A percentile compares a stretch with the other conserved stretches of the same genome.
These are phyloP conservation scores for Toxostoma redivivum DNA, from an alignment of 2,113 vertebrate species.

Conservation along the genomic window DNA sequence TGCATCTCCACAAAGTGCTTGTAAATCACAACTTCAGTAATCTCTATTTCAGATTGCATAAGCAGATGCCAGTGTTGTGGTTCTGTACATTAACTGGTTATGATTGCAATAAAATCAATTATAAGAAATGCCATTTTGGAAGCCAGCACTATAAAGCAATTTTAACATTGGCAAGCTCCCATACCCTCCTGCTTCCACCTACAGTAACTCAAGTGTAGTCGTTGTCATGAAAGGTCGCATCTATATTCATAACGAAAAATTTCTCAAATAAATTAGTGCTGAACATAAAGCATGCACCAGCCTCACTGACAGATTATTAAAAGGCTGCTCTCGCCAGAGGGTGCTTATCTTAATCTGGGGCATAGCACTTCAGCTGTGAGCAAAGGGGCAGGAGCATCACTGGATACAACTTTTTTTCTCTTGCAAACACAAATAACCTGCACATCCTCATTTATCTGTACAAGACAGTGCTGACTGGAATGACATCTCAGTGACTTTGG, in stretches of 20 bases:
- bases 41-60: slow-evolving; percentile 55
- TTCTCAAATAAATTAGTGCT: slow-evolving; percentile 46
- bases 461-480: background rate
- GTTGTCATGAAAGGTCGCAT: slow-evolving; percentile 62
- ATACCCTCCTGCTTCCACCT: slow-evolving; percentile 29
- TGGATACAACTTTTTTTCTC: background rate
- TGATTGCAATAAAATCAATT: slow-evolving; percentile 67
- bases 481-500: background rate
- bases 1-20: slow-evolving; percentile 32
- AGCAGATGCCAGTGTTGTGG: slow-evolving; percentile 51
- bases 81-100: slow-evolving; percentile 61
- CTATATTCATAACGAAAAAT: slow-evolving; percentile 59
- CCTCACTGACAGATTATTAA: slow-evolving; percentile 33
- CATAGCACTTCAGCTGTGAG: slow-evolving; percentile 15
- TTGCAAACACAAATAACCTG: background rate
- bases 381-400: background rate
- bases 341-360: slow-evolving; percentile 10
- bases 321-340: background rate
- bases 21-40: slow-evolving; percentile 44
- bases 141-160: slow-evolving; percentile 54
- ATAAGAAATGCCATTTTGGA: slow-evolving; percentile 59
- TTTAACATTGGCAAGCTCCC: slow-evolving; percentile 53
- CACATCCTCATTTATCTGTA: background rate
- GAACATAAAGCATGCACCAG: slow-evolving; percentile 39
- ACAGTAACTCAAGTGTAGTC: slow-evolving; percentile 51